These are phyloP conservation scores for Onychostruthus taczanowskii DNA, from an alignment of 2,113 vertebrate species.

Conservation along the genomic window DNA sequence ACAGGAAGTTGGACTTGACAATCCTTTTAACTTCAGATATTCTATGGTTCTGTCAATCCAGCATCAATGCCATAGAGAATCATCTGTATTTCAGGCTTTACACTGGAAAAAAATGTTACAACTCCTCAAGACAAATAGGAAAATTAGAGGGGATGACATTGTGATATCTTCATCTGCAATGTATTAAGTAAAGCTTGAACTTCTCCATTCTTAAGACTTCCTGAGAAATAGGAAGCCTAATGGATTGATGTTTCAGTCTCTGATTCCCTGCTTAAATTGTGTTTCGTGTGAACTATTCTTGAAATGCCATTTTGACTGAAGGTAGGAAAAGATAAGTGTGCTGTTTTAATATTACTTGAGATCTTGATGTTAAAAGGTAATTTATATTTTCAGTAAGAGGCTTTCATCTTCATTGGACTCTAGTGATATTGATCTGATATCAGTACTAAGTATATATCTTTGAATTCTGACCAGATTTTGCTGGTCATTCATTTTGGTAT, in stretches of 20 bases:
- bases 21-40: not conserved
- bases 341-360: not conserved
- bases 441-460: not conserved
- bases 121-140: not conserved
- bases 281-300: not conserved
- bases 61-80: not conserved
- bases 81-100: not conserved
- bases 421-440: not conserved
- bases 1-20: not conserved
- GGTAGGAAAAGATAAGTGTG: not conserved
- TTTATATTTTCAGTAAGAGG: conserved; percentile 30
- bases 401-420: not conserved
- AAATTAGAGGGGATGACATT: not conserved
- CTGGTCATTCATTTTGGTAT: not conserved
- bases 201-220: not conserved
- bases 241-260: not conserved
- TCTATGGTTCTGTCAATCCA: not conserved
- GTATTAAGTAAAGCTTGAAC: not conserved
- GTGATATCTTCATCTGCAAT: not conserved
- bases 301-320: not conserved
- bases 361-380: not conserved
- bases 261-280: not conserved
- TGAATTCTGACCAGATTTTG: not conserved
- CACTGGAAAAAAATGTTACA: not conserved
- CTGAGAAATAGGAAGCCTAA: not conserved